Evolutionary conservation across 1,140 invertebrate genomes (phyloP).

Genomic region (Trialeurodes vaporariorum): DNA sequence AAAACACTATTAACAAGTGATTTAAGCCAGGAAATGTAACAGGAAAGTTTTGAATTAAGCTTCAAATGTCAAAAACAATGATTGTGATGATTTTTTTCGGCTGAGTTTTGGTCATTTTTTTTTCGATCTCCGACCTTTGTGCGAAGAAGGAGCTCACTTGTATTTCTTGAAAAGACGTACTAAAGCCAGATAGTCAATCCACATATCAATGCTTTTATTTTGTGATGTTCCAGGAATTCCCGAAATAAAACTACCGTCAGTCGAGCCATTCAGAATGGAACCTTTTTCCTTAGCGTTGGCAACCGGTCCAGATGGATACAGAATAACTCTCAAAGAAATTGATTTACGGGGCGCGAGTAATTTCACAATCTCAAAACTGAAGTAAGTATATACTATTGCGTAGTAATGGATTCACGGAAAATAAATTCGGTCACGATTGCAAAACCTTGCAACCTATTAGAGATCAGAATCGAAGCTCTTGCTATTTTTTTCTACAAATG

Average conservation of each 20-base stretch:
- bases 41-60: too few relatives aligned
- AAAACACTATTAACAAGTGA: too few relatives aligned
- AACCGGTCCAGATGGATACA: slow-evolving; percentile 55
- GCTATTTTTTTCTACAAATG: too few relatives aligned
- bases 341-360: slow-evolving; percentile 55
- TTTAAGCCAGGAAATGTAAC: too few relatives aligned
- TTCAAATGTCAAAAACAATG: neutral
- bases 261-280: slow-evolving; percentile 59
- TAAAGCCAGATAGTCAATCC: neutral
- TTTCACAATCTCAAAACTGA: slow-evolving; percentile 49
- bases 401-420: too few relatives aligned
- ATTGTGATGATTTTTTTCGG: neutral
- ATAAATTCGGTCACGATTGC: too few relatives aligned
- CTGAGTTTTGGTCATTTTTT: too few relatives aligned
- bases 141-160: neutral
- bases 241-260: slow-evolving; percentile 52
- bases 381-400: slow-evolving; percentile 39
- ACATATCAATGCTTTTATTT: too few relatives aligned
- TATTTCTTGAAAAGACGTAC: neutral
- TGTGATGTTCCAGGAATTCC: slow-evolving; percentile 44
- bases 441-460: too few relatives aligned
- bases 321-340: slow-evolving; percentile 51
- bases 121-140: neutral
- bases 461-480: too few relatives aligned
- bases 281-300: slow-evolving; percentile 52